Conservation (phyloP, 1,140 invertebrate genomes). For the Drosophila murphyi region DNA sequence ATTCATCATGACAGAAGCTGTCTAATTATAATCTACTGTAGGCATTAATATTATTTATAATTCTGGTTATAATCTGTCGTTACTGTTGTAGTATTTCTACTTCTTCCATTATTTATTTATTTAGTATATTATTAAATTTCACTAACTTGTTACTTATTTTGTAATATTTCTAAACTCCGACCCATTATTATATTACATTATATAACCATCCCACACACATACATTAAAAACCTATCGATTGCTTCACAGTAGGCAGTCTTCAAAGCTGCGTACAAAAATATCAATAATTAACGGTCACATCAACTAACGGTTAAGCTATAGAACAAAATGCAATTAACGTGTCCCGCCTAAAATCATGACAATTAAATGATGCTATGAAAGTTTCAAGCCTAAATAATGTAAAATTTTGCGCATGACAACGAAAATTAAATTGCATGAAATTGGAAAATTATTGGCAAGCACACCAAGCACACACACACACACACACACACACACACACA, state of each 20-base stretch:
- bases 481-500: conserved; percentile 24
- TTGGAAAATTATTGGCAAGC: conserved; percentile 75
- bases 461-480: conserved; percentile 24
- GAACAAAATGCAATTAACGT: conserved; percentile 68
- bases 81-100: no score
- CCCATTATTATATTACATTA: not conserved
- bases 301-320: conserved; percentile 55
- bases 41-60: no score
- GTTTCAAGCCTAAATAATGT: conserved; percentile 40
- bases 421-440: conserved; percentile 82
- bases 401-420: conserved; percentile 68
- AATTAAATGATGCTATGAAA: conserved; percentile 52
- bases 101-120: no score
- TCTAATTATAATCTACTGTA: no score
- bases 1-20: no score
- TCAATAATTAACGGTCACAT: not conserved
- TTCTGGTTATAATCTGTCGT: no score
- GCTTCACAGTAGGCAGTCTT: not conserved
- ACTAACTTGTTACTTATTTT: not conserved
- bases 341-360: conserved; percentile 25
- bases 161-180: not conserved
- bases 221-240: not conserved
- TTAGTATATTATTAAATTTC: not conserved
- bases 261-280: not conserved
- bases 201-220: not conserved